Evolutionary conservation across 2,888 invertebrate genomes (phyloP).

Genomic region (Andrena bicolor): DNA sequence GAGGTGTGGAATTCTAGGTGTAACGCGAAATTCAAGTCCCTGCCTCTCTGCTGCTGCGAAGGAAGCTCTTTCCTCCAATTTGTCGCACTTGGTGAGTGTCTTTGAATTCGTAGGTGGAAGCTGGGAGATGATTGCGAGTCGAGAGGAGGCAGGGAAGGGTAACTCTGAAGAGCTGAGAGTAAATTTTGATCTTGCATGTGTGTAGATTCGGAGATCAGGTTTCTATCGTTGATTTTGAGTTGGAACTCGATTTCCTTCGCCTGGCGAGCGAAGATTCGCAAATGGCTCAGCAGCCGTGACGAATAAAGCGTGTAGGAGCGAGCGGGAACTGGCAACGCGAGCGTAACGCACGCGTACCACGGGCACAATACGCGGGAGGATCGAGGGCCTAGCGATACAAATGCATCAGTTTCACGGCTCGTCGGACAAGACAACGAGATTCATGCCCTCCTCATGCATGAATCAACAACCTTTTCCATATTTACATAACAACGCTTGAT

Average conservation of each 20-base stretch:
- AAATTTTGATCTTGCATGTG: too few relatives aligned
- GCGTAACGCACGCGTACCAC: conserved; percentile 58
- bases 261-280: neutral
- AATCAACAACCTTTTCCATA: conserved; percentile 84
- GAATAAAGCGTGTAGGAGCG: conserved; percentile 22
- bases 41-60: neutral
- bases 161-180: too few relatives aligned
- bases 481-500: conserved; percentile 83
- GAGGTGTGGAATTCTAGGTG: conserved; percentile 42
- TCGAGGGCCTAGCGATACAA: conserved; percentile 76
- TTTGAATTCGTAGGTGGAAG: neutral
- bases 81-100: neutral
- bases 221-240: neutral
- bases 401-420: conserved; percentile 85
- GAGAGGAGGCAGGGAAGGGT: too few relatives aligned
- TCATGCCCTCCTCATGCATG: conserved; percentile 82
- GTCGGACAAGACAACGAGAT: conserved; percentile 83
- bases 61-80: neutral
- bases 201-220: neutral
- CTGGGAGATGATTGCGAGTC: too few relatives aligned
- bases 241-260: neutral
- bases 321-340: conserved; percentile 27
- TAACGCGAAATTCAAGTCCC: conserved; percentile 1
- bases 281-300: conserved; percentile 1
- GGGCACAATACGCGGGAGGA: conserved; percentile 47